Percentiles rank a stretch among this genome's conserved stretches.
Conservation (phyloP, 2,888 invertebrate species). For the Euplagia quadripunctaria region DNA sequence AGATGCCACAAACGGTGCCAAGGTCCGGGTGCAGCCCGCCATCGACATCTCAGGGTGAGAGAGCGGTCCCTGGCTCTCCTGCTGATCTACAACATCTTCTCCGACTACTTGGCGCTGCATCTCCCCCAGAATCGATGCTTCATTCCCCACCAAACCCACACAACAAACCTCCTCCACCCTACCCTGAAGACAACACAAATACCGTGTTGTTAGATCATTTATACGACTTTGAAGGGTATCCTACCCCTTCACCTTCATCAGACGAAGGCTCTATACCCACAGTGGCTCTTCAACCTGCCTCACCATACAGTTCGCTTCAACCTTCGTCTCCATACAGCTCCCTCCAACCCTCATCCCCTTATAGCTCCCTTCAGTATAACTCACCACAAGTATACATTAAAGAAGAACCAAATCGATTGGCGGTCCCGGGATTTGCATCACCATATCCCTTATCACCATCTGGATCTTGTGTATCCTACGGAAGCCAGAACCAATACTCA, state of each 20-base stretch:
- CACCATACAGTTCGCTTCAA: constrained; percentile 87
- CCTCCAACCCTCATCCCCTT: constrained; percentile 55
- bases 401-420: constrained; percentile 85
- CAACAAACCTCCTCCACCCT: constrained; percentile 81
- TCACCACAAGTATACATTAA: constrained; percentile 77
- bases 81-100: constrained; percentile 82
- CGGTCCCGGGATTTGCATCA: constrained; percentile 83
- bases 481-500: constrained; percentile 86
- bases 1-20: constrained; percentile 95
- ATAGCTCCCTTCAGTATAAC: constrained; percentile 62
- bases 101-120: constrained; percentile 82
- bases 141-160: constrained; percentile 81
- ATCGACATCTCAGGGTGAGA: constrained; percentile 91
- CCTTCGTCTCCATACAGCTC: constrained; percentile 86
- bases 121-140: constrained; percentile 83
- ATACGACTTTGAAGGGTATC: constrained; percentile 85
- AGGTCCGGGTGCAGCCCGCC: constrained; percentile 92
- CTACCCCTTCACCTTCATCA: constrained; percentile 82
- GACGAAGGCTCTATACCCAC: constrained; percentile 87
- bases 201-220: constrained; percentile 78
- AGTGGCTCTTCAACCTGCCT: constrained; percentile 86
- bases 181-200: constrained; percentile 73
- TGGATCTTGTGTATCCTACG: constrained; percentile 86
- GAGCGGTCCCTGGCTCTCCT: constrained; percentile 87
- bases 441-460: constrained; percentile 87